Conservation (phyloP, 2,797 vertebrate species). For the Discoglossus pictus region DNA sequence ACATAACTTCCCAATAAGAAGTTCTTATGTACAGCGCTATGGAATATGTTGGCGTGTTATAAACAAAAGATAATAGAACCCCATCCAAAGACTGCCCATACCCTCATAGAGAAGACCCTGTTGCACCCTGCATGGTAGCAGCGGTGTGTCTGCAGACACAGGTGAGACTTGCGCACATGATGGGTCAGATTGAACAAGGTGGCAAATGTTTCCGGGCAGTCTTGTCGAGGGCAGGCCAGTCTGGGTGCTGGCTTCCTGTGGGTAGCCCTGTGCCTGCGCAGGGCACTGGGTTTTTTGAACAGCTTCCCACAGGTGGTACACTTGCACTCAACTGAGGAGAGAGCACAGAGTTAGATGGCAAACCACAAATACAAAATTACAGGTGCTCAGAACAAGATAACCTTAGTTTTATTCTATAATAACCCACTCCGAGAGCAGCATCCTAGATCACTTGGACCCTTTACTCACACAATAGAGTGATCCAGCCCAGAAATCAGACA, state of each 20-base stretch:
- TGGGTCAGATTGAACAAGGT: conserved; percentile 82
- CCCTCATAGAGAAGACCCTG: conserved; percentile 75
- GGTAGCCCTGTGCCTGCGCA: conserved; percentile 69
- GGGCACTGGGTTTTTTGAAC: conserved; percentile 60
- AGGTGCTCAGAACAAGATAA: too few relatives aligned
- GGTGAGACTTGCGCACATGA: conserved; percentile 79
- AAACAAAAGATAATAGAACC: too few relatives aligned
- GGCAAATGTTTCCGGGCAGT: conserved; percentile 75
- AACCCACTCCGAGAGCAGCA: too few relatives aligned
- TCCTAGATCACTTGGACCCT: not conserved
- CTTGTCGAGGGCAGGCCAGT: conserved; percentile 68
- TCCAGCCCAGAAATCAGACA: too few relatives aligned
- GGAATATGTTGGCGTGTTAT: too few relatives aligned
- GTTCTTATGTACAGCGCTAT: too few relatives aligned
- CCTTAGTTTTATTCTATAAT: too few relatives aligned
- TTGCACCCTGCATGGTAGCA: conserved; percentile 72
- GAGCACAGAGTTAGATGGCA: not conserved
- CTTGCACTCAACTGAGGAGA: conserved; percentile 27
- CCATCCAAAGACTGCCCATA: conserved; percentile 39
- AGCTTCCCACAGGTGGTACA: conserved; percentile 70
- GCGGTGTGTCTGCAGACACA: conserved; percentile 70
- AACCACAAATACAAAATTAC: too few relatives aligned
- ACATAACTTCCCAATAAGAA: too few relatives aligned
- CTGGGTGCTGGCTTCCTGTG: conserved; percentile 69
- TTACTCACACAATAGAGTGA: too few relatives aligned